Percentiles rank a stretch among this genome's conserved stretches.
These are phyloP conservation scores for Pomatorhinus ruficollis DNA, from an alignment of 2,113 vertebrate genomes.

Conservation along the genomic window DNA sequence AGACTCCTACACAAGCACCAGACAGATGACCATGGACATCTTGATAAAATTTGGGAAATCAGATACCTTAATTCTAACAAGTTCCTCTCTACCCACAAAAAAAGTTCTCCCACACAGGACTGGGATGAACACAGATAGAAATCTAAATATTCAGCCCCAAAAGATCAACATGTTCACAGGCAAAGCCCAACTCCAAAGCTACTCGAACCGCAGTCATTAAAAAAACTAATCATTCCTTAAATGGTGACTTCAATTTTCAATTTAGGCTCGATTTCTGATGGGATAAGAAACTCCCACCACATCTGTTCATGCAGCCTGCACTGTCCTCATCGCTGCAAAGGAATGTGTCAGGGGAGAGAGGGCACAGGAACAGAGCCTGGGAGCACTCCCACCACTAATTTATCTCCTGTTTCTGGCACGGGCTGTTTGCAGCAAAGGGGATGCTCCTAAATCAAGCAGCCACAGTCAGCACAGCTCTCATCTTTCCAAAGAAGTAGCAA, in stretches of 20 bases:
- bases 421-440: not conserved
- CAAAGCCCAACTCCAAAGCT: not conserved
- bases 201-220: not conserved
- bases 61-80: not conserved
- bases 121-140: not conserved
- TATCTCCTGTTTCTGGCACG: conserved; percentile 43
- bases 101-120: not conserved
- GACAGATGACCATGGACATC: not conserved
- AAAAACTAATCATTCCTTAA: conserved; percentile 6
- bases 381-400: conserved; percentile 35
- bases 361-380: not conserved
- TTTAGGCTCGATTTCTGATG: conserved; percentile 25
- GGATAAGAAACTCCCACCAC: conserved; percentile 54
- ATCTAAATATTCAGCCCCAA: not conserved
- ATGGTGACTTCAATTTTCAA: conserved; percentile 17
- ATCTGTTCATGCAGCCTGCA: not conserved
- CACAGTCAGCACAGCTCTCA: not conserved
- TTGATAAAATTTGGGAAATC: not conserved
- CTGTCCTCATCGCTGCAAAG: fast-evolving
- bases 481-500: conserved; percentile 27
- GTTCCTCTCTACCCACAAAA: not conserved
- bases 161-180: not conserved
- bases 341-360: conserved; percentile 9
- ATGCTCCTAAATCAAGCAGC: conserved; percentile 49
- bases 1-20: not conserved